These are phyloP conservation scores for Drosophila borealis DNA, from an alignment of 2,888 invertebrate species.

Conservation along the genomic window DNA sequence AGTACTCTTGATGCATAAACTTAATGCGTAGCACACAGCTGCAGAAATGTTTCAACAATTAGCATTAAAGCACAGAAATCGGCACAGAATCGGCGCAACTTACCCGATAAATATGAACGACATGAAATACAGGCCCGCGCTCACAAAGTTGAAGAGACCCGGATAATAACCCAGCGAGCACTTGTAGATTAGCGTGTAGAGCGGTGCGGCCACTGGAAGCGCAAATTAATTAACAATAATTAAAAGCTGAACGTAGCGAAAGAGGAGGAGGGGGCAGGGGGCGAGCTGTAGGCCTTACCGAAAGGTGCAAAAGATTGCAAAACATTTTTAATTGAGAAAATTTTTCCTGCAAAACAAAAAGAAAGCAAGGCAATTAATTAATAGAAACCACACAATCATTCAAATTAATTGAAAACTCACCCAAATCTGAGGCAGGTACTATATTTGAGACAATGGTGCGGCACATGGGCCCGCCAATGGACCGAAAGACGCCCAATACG, in stretches of 20 bases:
- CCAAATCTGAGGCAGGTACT: slow-evolving; percentile 84
- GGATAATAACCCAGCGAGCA: slow-evolving; percentile 86
- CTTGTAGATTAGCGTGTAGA: slow-evolving; percentile 89
- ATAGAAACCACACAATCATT: neutral
- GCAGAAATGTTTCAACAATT: slow-evolving; percentile 18
- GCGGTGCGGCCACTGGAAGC: slow-evolving; percentile 85
- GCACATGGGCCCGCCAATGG: slow-evolving; percentile 83
- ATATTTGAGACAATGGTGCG: slow-evolving; percentile 84
- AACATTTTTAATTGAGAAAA: slow-evolving; percentile 89
- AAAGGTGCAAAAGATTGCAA: slow-evolving; percentile 88
- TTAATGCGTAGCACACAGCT: slow-evolving; percentile 81
- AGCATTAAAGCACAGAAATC: neutral
- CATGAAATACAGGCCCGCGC: slow-evolving; percentile 85
- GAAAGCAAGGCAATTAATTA: neutral
- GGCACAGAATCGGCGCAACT: slow-evolving; percentile 44
- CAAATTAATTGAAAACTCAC: slow-evolving; percentile 45
- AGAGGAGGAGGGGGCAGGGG: too few relatives aligned
- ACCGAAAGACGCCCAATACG: slow-evolving; percentile 73
- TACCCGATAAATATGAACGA: slow-evolving; percentile 78
- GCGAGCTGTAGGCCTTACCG: slow-evolving; percentile 44
- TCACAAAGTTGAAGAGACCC: slow-evolving; percentile 87
- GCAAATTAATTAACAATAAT: slow-evolving; percentile 33
- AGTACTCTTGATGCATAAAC: slow-evolving; percentile 70
- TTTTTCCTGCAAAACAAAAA: slow-evolving; percentile 85
- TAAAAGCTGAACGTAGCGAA: slow-evolving; percentile 1